Percentiles rank a stretch among this genome's conserved stretches.
phyloP scores from a whole-genome alignment of 2,113 vertebrate species.

The Seriola aureovittata region DNA sequence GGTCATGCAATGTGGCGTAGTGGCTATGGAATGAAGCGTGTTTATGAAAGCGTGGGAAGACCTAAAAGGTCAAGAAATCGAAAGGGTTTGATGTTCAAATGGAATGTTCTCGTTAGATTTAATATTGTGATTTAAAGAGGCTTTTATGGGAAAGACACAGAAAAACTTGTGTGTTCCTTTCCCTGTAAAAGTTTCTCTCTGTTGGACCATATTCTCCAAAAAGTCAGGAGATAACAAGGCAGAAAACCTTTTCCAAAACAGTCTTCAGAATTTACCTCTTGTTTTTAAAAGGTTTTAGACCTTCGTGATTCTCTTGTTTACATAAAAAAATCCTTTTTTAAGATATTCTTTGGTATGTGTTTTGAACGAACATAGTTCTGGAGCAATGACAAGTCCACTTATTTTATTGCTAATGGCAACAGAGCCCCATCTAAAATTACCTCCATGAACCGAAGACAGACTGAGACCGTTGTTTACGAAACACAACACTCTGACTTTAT shows the following conservation, averaged over 20 bases:
- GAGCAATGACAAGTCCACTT: constrained; percentile 20
- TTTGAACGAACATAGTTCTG: constrained; percentile 25
- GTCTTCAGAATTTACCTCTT: background rate
- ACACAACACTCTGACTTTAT: constrained; percentile 37
- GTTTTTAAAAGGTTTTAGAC: constrained; percentile 13
- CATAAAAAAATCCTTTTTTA: constrained; percentile 14
- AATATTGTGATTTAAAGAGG: constrained; percentile 46
- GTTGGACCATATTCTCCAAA: constrained; percentile 13
- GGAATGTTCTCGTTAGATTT: constrained; percentile 49
- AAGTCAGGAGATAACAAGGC: constrained; percentile 17
- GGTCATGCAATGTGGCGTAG: background rate
- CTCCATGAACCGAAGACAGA: constrained; percentile 18
- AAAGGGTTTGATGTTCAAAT: constrained; percentile 2
- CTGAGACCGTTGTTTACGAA: constrained; percentile 37
- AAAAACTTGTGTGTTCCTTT: background rate
- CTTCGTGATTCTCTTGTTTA: background rate
- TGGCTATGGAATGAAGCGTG: background rate
- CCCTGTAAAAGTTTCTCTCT: constrained; percentile 20
- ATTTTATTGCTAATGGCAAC: constrained; percentile 35
- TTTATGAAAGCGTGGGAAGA: background rate
- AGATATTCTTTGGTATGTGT: constrained; percentile 23
- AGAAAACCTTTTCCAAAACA: constrained; percentile 11
- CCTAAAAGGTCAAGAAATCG: background rate
- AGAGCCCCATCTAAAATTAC: constrained; percentile 29
- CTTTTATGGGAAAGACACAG: constrained; percentile 12